These are phyloP conservation scores for Percopsis transmontana DNA, from an alignment of 2,113 vertebrate species.

Conservation along the genomic window DNA sequence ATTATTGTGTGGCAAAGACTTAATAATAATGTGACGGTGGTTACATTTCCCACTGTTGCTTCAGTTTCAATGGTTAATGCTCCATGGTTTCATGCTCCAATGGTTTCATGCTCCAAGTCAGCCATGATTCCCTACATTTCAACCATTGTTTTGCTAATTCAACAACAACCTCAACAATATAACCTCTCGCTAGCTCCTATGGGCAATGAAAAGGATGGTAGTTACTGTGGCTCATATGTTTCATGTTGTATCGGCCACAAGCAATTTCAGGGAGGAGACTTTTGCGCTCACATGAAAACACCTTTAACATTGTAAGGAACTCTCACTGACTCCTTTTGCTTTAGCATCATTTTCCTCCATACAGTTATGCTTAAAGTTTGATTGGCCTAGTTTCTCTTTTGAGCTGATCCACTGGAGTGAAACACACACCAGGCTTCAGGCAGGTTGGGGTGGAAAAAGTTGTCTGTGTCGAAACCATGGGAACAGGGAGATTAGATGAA, in stretches of 20 bases:
- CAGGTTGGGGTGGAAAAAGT: too few relatives aligned
- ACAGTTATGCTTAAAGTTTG: too few relatives aligned
- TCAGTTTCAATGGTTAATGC: not conserved
- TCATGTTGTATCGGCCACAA: not conserved
- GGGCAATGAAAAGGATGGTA: slow-evolving; percentile 16
- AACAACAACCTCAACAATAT: slow-evolving; percentile 4
- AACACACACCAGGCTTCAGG: too few relatives aligned
- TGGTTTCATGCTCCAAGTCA: not conserved
- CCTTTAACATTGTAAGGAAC: not conserved
- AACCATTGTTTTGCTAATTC: slow-evolving; percentile 10
- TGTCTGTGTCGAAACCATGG: too few relatives aligned
- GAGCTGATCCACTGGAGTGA: too few relatives aligned
- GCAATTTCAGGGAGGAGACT: not conserved
- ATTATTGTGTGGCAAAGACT: not conserved
- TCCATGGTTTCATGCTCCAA: too few relatives aligned
- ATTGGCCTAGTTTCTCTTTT: too few relatives aligned
- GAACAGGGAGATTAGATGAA: too few relatives aligned
- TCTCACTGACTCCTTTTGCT: too few relatives aligned
- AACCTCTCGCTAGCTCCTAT: not conserved
- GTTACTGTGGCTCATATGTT: slow-evolving; percentile 17
- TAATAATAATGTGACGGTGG: slow-evolving; percentile 1
- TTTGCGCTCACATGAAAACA: not conserved
- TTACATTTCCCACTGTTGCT: not conserved
- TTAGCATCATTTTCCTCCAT: too few relatives aligned
- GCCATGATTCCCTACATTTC: slow-evolving; percentile 12